Base-by-base conservation (phyloP, 2,797 vertebrate species). In the Lates japonicus region DNA sequence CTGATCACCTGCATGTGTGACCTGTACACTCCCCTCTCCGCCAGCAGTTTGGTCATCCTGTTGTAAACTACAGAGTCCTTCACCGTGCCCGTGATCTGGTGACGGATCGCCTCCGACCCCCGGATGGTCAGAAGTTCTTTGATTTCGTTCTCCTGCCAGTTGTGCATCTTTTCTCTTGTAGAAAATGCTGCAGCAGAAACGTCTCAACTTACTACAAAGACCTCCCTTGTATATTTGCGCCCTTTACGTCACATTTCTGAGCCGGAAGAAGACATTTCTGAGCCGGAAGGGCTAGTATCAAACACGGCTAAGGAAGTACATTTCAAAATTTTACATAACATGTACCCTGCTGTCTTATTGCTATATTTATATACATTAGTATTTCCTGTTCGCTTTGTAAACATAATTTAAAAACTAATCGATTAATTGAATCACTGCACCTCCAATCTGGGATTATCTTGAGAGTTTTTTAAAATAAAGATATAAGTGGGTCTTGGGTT, bases 121-220 rank as follows among this genome's bases (percentile, higher is more conserved):
- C 81, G 76, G 16, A 89, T 74, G 22, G 22, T 78, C 59, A 89
- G 19, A 46, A 84, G 85, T 69, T 86, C 82, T 41, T 67, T 83
- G 19, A 92, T 88, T 48, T 88, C 88, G 41, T 88, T 87, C 71
- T 89, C 82, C 80, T 86, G 81, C 88, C 90, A 91, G 72, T 88
- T 88, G 74, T 84, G 82, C 72, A 90, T 88, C 61, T 25, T 81
- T 33, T 58, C 17, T 59, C 5, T 13, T 9, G 22, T 9, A 35
- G 12, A 10, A 20, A 31, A 57, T 7, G 6, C 10, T 16, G 46
- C 59, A 3, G 46, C 63, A 3, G 14, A 42, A 71, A 29, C 67
- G 58, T 25, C 48, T 69, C 46, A 75, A 76, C 71, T 86, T 73
- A 66, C n/a, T 82, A 73, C 42, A 71, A 88, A 86, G 52, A 74